These are phyloP conservation scores for Lydus trimaculatus DNA, from an alignment of 2,888 invertebrate genomes.

Conservation along the genomic window DNA sequence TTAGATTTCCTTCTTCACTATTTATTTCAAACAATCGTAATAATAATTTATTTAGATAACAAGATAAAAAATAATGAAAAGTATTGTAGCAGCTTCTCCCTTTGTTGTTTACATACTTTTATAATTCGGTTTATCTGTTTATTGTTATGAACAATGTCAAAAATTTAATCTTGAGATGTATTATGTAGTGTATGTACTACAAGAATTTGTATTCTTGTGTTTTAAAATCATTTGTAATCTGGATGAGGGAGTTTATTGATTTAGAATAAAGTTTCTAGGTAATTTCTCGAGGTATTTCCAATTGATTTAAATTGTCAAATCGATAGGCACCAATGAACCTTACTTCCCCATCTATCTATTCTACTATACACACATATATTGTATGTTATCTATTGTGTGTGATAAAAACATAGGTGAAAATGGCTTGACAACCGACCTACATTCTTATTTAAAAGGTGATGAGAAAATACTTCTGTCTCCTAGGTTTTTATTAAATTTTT, in stretches of 20 bases:
- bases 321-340: background rate
- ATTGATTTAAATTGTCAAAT: background rate
- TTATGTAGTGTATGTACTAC: too few relatives aligned
- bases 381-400: slow-evolving; percentile 1
- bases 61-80: background rate
- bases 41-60: background rate
- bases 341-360: background rate
- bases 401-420: background rate
- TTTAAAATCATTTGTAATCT: background rate
- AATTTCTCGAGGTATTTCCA: background rate
- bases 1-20: background rate
- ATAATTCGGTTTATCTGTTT: background rate
- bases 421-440: background rate
- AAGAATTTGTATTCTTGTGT: background rate
- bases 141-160: background rate
- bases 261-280: background rate
- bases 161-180: background rate
- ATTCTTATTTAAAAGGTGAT: background rate
- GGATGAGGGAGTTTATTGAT: background rate
- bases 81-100: too few relatives aligned
- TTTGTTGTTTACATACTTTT: background rate
- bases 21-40: background rate
- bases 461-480: background rate
- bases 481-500: background rate
- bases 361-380: too few relatives aligned